phyloP scores from a whole-genome alignment of 2,797 vertebrate species.

The Varecia variegata region DNA sequence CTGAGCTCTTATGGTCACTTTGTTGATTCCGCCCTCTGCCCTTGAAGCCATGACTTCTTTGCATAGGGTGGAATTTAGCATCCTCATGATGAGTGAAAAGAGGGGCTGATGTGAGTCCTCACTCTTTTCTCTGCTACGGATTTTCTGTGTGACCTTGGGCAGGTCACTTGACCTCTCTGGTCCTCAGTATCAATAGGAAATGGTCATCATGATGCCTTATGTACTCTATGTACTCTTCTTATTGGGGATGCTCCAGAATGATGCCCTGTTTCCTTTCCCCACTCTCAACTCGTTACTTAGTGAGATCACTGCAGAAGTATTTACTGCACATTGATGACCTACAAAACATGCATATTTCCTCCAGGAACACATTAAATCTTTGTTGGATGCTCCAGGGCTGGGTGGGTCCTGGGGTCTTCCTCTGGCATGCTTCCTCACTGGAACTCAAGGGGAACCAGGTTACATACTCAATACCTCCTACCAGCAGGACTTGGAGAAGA shows the following conservation, averaged over 20 bases:
- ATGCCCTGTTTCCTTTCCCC: background rate
- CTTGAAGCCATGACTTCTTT: background rate
- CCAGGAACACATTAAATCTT: background rate
- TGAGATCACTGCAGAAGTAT: background rate
- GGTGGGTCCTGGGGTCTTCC: background rate
- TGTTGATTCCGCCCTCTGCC: background rate
- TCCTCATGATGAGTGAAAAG: background rate
- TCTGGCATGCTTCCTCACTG: background rate
- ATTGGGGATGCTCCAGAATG: background rate
- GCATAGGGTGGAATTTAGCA: background rate
- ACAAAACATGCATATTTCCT: background rate
- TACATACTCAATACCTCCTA: background rate
- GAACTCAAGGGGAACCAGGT: background rate
- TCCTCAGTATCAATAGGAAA: background rate
- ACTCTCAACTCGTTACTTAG: background rate
- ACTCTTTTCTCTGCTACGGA: background rate
- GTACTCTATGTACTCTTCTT: background rate
- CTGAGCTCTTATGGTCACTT: background rate
- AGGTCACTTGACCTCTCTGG: background rate
- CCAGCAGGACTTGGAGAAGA: background rate
- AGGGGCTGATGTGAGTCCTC: background rate
- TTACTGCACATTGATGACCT: background rate
- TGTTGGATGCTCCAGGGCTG: background rate
- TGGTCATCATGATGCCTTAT: background rate
- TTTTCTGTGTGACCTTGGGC: background rate